Evolutionary conservation across 2,113 vertebrate species (phyloP).

Genomic region (Campylomormyrus numenius): DNA sequence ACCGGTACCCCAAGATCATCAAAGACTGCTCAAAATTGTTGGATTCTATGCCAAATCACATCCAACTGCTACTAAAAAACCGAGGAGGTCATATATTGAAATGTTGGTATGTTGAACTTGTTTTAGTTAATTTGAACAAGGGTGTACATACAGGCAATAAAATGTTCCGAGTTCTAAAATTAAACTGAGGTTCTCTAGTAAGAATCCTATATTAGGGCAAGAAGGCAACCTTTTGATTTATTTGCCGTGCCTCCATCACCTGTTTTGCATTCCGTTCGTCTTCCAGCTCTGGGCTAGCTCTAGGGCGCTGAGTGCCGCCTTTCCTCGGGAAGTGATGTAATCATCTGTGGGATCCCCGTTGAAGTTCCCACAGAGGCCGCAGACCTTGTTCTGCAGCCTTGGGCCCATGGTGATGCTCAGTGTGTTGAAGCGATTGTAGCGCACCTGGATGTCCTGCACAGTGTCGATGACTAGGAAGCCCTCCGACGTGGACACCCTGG

Average conservation of each 20-base stretch:
- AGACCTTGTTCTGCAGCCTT: slow-evolving; percentile 95
- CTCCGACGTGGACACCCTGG: slow-evolving; percentile 85
- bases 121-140: not conserved
- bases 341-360: slow-evolving; percentile 87
- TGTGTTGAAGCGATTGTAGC: slow-evolving; percentile 89
- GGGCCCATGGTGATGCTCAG: slow-evolving; percentile 87
- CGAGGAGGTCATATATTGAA: not conserved
- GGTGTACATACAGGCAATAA: not conserved
- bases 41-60: not conserved
- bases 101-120: not conserved
- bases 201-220: not conserved
- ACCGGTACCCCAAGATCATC: not conserved
- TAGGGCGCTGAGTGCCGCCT: slow-evolving; percentile 78
- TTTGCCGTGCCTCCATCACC: slow-evolving; percentile 54
- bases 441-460: slow-evolving; percentile 84
- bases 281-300: slow-evolving; percentile 98
- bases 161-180: not conserved
- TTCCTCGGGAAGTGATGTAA: slow-evolving; percentile 85
- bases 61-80: not conserved
- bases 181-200: not conserved
- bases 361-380: slow-evolving; percentile 94
- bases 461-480: slow-evolving; percentile 95
- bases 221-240: not conserved
- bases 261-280: slow-evolving; percentile 97
- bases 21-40: too few relatives aligned